Evolutionary conservation across 2,888 invertebrate genomes (phyloP).

Genomic region (Temnothorax ravouxi): DNA sequence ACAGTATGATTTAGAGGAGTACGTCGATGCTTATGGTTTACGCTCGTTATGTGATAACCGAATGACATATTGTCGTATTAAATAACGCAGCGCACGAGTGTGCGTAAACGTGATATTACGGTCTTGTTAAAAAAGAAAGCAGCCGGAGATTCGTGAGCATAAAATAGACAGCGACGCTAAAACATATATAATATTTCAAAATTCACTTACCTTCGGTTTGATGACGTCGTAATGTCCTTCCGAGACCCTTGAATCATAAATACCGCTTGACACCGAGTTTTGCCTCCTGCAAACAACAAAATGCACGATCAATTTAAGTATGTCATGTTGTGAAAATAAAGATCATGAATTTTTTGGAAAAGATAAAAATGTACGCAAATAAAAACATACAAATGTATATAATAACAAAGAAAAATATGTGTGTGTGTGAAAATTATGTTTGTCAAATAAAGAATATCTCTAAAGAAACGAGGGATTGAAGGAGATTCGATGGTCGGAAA

Average conservation of each 20-base stretch:
- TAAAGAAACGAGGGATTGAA: not conserved
- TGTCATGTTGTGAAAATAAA: not conserved
- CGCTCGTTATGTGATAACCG: not conserved
- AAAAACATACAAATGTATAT: not conserved
- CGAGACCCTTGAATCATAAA: constrained; percentile 82
- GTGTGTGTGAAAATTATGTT: not conserved
- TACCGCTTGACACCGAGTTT: constrained; percentile 79
- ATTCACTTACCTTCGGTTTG: constrained; percentile 84
- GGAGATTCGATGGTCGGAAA: not conserved
- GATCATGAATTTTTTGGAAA: not conserved
- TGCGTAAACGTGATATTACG: not conserved
- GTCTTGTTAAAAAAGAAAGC: not conserved
- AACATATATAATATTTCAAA: not conserved
- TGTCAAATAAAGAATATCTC: not conserved
- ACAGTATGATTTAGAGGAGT: not conserved
- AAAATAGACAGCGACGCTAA: not conserved
- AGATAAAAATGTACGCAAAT: not conserved
- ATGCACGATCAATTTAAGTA: not conserved
- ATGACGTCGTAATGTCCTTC: constrained; percentile 85
- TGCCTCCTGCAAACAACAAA: constrained; percentile 73
- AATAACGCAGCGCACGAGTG: not conserved
- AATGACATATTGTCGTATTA: constrained; percentile 11
- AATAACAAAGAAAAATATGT: not conserved
- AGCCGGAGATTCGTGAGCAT: not conserved
- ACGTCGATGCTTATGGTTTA: not conserved